These are phyloP conservation scores for Enteromius anoplus DNA, from an alignment of 2,797 vertebrate species.

Conservation along the genomic window DNA sequence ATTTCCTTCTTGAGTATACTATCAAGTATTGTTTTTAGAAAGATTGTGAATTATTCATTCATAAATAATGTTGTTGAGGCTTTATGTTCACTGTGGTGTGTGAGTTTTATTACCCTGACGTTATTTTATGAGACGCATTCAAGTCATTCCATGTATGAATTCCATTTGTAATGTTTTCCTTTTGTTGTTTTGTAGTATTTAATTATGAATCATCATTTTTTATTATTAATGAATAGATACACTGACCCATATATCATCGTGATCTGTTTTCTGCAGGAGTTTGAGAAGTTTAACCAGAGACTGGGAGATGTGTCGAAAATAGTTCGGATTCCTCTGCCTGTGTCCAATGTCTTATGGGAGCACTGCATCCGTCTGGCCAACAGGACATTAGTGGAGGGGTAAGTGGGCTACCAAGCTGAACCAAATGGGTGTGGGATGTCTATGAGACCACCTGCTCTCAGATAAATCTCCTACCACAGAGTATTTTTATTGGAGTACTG, in stretches of 20 bases:
- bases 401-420: conserved; percentile 61
- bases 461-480: conserved; percentile 14
- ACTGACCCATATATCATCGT: background rate
- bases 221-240: background rate
- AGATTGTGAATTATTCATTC: background rate
- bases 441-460: conserved; percentile 20
- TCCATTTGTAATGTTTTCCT: background rate
- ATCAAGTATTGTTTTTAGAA: background rate
- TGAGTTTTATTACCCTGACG: background rate
- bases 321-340: conserved; percentile 92
- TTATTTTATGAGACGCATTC: background rate
- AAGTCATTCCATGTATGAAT: background rate
- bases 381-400: conserved; percentile 98
- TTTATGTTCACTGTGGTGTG: background rate
- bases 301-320: conserved; percentile 90
- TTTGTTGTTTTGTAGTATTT: background rate
- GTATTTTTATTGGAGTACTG: conserved; percentile 15
- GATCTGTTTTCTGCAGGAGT: conserved; percentile 82
- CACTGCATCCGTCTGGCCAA: conserved; percentile 98
- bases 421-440: conserved; percentile 16
- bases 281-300: conserved; percentile 91
- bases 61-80: background rate
- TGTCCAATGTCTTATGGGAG: conserved; percentile 98
- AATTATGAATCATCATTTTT: background rate
- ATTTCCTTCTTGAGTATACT: background rate